Evolutionary conservation across 2,888 invertebrate species (phyloP), one percentile per base, ranked within the genome.

Genomic region (Dryocosmus kuriphilus): DNA sequence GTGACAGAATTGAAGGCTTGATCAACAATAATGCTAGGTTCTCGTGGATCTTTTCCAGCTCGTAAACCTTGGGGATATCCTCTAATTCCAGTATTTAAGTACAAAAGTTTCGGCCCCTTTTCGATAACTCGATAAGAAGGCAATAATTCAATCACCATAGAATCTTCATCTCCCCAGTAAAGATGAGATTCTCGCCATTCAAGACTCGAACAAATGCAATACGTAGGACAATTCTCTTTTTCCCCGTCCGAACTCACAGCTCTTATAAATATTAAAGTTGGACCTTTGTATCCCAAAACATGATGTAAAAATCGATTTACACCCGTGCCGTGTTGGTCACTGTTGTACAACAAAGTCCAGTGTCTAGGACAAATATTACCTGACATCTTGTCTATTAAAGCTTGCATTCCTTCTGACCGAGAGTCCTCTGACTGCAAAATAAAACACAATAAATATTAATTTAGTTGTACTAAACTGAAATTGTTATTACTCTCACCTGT

Each of bases 151-250:
- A 97, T 92, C 62, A 97, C 93, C 85, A 95, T 94, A 80, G 95
- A 94, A 79, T 97, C 96, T n/a, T 95, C 94, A 4, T 94, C 94
- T 62, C 98, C 98, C 94, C 96, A 97, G 92, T 96, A 97, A 73
- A 95, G 93, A 92, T 96, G 95, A 6, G 96, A 95, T 91, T 97
- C 98, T 85, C 95, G 95, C 98, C 98, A 98, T 91, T 97, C 98
- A 79, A 93, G 92, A 19, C 97, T 95, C 14, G 95, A 92, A 38
- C 96, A 96, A 77, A 98, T 92, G 89, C 96, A 97, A 87, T 96
- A 95, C 80, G 96, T 93, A 81, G 95, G 94, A 30, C 94, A 94
- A 41, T 90, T 86, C 8, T 92, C 92, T 1, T 93, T 94, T 79
- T 94, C 86, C 9, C 84, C 87, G 4, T 87, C 86, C 4, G 85